Conservation (phyloP, 2,888 invertebrate species). For the Acleris sparsana region DNA sequence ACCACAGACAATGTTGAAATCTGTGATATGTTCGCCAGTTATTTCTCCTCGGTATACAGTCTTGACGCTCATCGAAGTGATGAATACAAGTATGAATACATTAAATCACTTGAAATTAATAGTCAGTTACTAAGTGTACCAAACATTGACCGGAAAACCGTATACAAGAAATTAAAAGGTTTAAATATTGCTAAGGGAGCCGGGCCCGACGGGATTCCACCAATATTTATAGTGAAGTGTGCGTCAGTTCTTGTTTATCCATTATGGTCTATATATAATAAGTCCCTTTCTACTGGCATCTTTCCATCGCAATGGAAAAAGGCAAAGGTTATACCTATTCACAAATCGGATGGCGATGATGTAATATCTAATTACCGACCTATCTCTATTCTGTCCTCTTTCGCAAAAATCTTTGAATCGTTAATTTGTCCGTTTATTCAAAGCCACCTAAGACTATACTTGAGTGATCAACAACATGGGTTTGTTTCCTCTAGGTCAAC, state of each 20-base stretch:
- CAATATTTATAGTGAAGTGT: background rate
- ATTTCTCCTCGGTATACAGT: too few relatives aligned
- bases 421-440: constrained; percentile 10
- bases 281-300: constrained; percentile 13
- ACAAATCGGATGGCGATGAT: constrained; percentile 5
- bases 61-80: too few relatives aligned
- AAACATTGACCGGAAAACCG: too few relatives aligned
- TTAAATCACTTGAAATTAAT: too few relatives aligned
- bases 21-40: constrained; percentile 11
- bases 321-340: constrained; percentile 17
- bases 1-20: background rate
- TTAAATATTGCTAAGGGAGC: too few relatives aligned
- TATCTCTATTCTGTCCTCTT: constrained; percentile 21
- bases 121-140: too few relatives aligned
- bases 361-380: constrained; percentile 24
- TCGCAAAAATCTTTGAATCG: constrained; percentile 26
- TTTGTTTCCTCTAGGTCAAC: constrained; percentile 23
- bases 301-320: constrained; percentile 22
- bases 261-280: constrained; percentile 8
- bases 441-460: constrained; percentile 7
- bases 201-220: too few relatives aligned
- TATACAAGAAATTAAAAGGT: too few relatives aligned
- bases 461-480: constrained; percentile 19
- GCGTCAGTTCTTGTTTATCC: background rate
- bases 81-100: too few relatives aligned